Percentiles rank a stretch among this genome's conserved stretches.
phyloP scores from a whole-genome alignment of 2,888 invertebrate species.

The Sicus ferrugineus region DNA sequence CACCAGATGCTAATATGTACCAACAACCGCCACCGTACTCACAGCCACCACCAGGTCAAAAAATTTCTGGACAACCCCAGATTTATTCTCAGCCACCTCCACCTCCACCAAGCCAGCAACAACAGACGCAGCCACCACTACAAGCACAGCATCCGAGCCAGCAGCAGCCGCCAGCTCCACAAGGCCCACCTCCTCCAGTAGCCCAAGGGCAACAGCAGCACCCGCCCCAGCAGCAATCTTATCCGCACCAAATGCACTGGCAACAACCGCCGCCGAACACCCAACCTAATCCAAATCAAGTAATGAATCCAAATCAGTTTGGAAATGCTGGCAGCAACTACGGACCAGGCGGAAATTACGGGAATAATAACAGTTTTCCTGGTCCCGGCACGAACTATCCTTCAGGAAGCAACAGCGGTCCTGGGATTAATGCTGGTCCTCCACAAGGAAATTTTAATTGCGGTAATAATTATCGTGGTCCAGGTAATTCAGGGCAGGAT shows the following conservation, averaged over 20 bases:
- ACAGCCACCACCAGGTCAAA: constrained; percentile 37
- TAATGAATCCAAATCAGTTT: constrained; percentile 18
- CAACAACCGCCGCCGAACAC: constrained; percentile 33
- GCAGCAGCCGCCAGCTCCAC: constrained; percentile 16
- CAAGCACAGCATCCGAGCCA: constrained; percentile 6
- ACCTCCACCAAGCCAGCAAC: constrained; percentile 42
- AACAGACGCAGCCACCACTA: neutral
- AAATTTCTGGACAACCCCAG: constrained; percentile 56
- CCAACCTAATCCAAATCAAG: constrained; percentile 24
- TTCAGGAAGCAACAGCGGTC: constrained; percentile 8
- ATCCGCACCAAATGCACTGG: constrained; percentile 29
- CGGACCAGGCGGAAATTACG: neutral
- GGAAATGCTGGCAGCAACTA: neutral
- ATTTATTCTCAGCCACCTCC: constrained; percentile 58
- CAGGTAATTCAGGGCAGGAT: constrained; percentile 23
- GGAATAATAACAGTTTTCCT: constrained; percentile 2
- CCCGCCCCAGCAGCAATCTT: constrained; percentile 34
- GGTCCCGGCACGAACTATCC: constrained; percentile 16
- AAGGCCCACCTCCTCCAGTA: constrained; percentile 24
- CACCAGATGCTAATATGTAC: constrained; percentile 33
- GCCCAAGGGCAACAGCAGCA: constrained; percentile 37
- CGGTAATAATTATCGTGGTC: constrained; percentile 31
- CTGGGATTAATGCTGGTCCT: neutral
- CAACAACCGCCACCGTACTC: constrained; percentile 33
- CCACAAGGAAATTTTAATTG: neutral